Base-by-base conservation (phyloP, 92 coral and sea anemone genomes). In the Zoanthus sociatus region DNA sequence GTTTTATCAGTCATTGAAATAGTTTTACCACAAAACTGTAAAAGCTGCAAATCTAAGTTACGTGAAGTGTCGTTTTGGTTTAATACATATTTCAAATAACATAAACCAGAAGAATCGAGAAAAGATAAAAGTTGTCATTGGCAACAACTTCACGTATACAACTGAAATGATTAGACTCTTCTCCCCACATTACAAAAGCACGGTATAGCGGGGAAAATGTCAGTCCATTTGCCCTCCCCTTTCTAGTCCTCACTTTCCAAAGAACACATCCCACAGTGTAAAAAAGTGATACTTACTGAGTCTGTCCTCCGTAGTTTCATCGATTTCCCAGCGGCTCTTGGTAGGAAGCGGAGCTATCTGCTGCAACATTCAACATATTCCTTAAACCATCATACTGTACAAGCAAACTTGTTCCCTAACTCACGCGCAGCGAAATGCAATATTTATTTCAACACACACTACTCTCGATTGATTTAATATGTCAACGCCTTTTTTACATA, bases 241-340 rank as follows among this genome's bases (percentile, higher is more conserved):
- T 18, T 56, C 21, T 58, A 2, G 20, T 6, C 37, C 3, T 37
- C 60, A 3, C 7, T 20, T 7, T 4, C 72, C 4, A 67, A 10
- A 6, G 42, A 67, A 67, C 9, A 21, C 72, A 67, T 9, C 21
- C 42, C 37, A 32, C 51, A 48, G 8, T 48, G 8, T n/a, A 48
- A 54, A 20, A 8, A 26, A 53, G 12, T 0, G 13, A 5, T 51
- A 91, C 98, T 93, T 86, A 95, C 98, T 95, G 30, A 95, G 93
- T 83, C 92, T 94, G 79, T 94, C 95, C 53, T 95, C 94, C 14
- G 98, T 95, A n/a, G 94, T 79, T 9, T 82, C 92, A 81, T 94
- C 98, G 76, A 93, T 84, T 64, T 97, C 98, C 99, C 99, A 97
- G 84, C 96, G 96, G 96, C 99, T 97, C 90, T 93, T 96, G 63